Base-by-base conservation (phyloP, 2,797 vertebrate species). In the Setipinna tenuifilis region DNA sequence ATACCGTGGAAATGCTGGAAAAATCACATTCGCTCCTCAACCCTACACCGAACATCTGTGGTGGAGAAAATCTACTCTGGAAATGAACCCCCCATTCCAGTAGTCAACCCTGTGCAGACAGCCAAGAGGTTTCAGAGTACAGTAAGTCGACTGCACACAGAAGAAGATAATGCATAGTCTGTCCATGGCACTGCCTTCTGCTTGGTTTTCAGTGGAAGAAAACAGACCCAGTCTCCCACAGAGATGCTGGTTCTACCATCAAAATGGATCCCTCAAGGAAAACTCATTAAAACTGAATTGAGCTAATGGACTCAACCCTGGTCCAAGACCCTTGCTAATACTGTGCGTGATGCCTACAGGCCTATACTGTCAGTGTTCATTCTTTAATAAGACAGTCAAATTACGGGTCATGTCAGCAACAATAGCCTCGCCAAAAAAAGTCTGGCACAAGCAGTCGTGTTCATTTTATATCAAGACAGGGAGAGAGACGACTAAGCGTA, bases 211-310 rank as follows among this genome's bases (percentile, higher is more conserved):
- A 82, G 85, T 82, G 35, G 85, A 82, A 50, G 31, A 78, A 89
- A 87, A 86, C 80, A 48, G 78, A 83, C 85, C 78, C 83, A 57
- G 62, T 81, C 84, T 89, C 81, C 87, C 83, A 83, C 84, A 35
- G 65, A 81, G 28, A 86, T 46, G n/a, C 84, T 86, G 87, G 87
- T 84, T 65, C 84, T 82, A 83, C 54, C 68, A 83, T 54, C 78
- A 44, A 23, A 85, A 84, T 19, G 23, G 68, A 84, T 28, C 59
- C 71, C 54, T 62, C 62, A 81, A 90, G 88, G 85, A 82, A 88
- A 91, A 84, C 81, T 86, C 85, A 85, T 90, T 90, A 85, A 85
- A 89, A 88, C 54, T 78, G 16, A 86, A 83, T 46, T 80, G 68
- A 86, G 75, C 80, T 88, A 83, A 82, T 84, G 83, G 86, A 84